Evolutionary conservation across 2,888 invertebrate species (phyloP).

Genomic region (Cyaniris semiargus): DNA sequence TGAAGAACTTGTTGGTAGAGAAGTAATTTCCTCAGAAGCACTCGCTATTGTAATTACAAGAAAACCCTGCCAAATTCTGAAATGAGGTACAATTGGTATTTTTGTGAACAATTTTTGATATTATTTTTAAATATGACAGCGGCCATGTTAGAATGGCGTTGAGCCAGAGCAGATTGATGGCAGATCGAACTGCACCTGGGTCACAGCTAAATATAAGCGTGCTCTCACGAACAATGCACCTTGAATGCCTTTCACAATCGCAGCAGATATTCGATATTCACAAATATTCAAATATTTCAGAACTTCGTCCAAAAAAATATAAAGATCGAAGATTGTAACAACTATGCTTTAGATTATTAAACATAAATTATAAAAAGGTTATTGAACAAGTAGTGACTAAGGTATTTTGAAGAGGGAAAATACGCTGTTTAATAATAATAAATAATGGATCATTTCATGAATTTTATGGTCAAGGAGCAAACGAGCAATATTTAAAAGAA

Average conservation of each 20-base stretch:
- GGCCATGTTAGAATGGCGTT: conserved; percentile 40
- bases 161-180: conserved; percentile 43
- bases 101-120: neutral
- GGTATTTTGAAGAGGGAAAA: too few relatives aligned
- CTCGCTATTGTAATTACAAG: neutral
- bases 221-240: conserved; percentile 41
- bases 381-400: too few relatives aligned
- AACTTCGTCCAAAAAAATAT: neutral
- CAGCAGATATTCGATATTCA: neutral
- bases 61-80: neutral
- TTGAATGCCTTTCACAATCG: conserved; percentile 39
- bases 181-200: conserved; percentile 44
- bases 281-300: neutral
- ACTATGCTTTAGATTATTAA: too few relatives aligned
- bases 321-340: neutral
- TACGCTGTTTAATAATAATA: too few relatives aligned
- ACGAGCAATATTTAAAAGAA: neutral
- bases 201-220: conserved; percentile 45
- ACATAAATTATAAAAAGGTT: too few relatives aligned
- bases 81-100: neutral
- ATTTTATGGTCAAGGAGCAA: neutral
- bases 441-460: too few relatives aligned
- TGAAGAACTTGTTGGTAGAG: neutral
- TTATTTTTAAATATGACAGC: conserved; percentile 25
- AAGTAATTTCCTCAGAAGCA: neutral